Evolutionary conservation across 2,113 vertebrate genomes (phyloP).

Genomic region (Catharus bicknelli): DNA sequence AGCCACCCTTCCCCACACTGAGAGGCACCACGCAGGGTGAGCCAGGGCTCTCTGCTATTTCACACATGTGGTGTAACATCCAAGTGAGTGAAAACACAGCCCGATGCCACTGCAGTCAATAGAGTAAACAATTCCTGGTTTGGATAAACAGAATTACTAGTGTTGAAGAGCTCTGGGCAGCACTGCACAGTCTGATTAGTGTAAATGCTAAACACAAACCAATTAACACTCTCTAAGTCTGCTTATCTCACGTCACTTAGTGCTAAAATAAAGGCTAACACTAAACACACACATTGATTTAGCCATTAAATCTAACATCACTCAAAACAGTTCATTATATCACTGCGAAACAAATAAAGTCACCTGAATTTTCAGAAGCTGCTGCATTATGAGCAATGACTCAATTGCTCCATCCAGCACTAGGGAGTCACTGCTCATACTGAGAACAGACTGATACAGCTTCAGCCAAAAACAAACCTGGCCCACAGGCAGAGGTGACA

Average conservation of each 20-base stretch:
- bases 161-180: slow-evolving; percentile 70
- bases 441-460: not conserved
- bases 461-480: not conserved
- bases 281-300: slow-evolving; percentile 81
- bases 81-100: slow-evolving; percentile 33
- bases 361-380: slow-evolving; percentile 55
- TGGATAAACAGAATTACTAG: slow-evolving; percentile 74
- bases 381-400: not conserved
- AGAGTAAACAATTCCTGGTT: slow-evolving; percentile 67
- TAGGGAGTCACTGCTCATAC: not conserved
- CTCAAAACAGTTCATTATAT: slow-evolving; percentile 75
- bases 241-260: slow-evolving; percentile 81
- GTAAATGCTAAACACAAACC: slow-evolving; percentile 81
- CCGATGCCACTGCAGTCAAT: slow-evolving; percentile 65
- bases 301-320: slow-evolving; percentile 74
- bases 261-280: slow-evolving; percentile 72
- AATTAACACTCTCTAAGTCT: slow-evolving; percentile 79
- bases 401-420: not conserved
- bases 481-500: not conserved
- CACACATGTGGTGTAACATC: slow-evolving; percentile 19
- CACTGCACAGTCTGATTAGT: slow-evolving; percentile 73
- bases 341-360: slow-evolving; percentile 63
- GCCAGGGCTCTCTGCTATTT: not conserved
- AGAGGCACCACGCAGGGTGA: not conserved
- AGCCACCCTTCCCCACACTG: not conserved